These are phyloP conservation scores for Drosophila diplacantha DNA, from an alignment of 2,888 invertebrate genomes.

Conservation along the genomic window DNA sequence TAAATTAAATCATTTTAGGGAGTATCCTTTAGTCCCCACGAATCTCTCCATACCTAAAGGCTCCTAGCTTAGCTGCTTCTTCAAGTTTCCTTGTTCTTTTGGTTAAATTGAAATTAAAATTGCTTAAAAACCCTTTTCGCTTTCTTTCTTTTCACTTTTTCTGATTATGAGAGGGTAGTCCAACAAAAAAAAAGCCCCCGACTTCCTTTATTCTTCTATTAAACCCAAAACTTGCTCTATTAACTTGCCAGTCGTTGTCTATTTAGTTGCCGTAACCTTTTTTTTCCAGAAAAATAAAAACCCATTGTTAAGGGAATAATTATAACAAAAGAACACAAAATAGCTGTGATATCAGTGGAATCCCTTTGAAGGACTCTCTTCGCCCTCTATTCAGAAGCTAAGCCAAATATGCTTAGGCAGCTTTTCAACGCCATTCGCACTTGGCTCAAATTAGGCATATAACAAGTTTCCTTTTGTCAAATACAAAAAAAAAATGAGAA, in stretches of 20 bases:
- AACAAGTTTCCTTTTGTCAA: conserved; percentile 35
- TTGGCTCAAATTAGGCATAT: conserved; percentile 54
- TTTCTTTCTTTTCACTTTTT: background rate
- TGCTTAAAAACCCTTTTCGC: conserved; percentile 35
- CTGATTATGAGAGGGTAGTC: background rate
- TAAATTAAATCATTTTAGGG: background rate
- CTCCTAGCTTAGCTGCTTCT: conserved; percentile 10
- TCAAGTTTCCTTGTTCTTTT: conserved; percentile 10
- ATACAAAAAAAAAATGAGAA: background rate
- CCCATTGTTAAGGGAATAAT: conserved; percentile 8
- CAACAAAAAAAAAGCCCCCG: background rate
- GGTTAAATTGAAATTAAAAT: conserved; percentile 62
- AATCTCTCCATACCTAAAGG: background rate
- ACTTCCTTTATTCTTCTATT: conserved; percentile 8
- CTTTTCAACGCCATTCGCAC: conserved; percentile 23
- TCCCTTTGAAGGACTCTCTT: conserved; percentile 23
- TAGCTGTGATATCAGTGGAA: conserved; percentile 5
- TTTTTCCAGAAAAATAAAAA: conserved; percentile 7
- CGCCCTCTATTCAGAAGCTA: background rate
- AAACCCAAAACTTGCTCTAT: conserved; percentile 9
- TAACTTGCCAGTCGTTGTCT: conserved; percentile 6
- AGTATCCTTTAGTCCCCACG: background rate
- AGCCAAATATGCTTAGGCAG: conserved; percentile 30
- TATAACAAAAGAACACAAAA: conserved; percentile 18
- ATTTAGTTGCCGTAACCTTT: conserved; percentile 8